Conservation (phyloP, 2,113 vertebrate genomes). For the Acanthisitta chloris region DNA sequence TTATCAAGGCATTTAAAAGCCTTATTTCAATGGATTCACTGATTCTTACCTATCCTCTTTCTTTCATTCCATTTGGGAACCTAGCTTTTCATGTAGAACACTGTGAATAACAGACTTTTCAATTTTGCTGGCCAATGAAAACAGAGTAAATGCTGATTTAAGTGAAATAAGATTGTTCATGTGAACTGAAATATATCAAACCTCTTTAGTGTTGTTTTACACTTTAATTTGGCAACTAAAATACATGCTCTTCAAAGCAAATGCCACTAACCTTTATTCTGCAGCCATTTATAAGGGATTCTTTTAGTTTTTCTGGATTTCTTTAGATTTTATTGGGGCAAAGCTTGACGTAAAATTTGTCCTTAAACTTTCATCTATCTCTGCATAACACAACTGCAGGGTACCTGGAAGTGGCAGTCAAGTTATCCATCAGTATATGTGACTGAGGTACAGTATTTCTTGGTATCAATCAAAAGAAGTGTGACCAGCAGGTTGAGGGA, state of each 20-base stretch:
- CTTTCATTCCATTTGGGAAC: not conserved
- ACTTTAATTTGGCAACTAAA: not conserved
- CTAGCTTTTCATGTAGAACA: not conserved
- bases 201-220: not conserved
- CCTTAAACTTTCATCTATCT: not conserved
- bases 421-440: accelerated
- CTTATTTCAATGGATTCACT: not conserved
- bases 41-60: not conserved
- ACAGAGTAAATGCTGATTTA: not conserved
- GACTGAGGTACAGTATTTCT: not conserved
- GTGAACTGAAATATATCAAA: not conserved
- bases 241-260: not conserved
- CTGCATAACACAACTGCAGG: not conserved
- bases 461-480: not conserved
- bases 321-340: not conserved
- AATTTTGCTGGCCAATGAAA: not conserved
- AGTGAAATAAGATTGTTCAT: not conserved
- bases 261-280: not conserved
- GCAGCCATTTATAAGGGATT: not conserved
- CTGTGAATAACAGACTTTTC: not conserved
- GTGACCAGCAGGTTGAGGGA: not conserved
- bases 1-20: not conserved
- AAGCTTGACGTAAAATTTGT: not conserved
- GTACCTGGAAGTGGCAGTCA: not conserved
- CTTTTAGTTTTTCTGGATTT: accelerated